A percentile compares a stretch with the other conserved stretches of the same genome.
Conservation (phyloP, 2,888 invertebrate genomes). For the Clitarchus hookeri region DNA sequence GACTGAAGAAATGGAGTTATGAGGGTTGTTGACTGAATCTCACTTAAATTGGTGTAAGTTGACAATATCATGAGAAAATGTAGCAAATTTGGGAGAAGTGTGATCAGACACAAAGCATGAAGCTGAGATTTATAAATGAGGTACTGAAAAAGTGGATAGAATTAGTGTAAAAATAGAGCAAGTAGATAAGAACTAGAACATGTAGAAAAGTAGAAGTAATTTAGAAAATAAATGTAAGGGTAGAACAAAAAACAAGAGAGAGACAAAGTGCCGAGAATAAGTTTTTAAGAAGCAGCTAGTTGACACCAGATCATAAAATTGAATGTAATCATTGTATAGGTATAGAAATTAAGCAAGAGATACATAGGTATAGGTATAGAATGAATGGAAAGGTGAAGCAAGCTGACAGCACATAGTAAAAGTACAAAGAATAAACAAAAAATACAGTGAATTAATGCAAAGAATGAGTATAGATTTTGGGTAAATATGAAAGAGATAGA, state of each 20-base stretch:
- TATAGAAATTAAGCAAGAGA: too few relatives aligned
- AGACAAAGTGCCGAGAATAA: background rate
- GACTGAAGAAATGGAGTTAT: background rate
- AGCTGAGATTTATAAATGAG: too few relatives aligned
- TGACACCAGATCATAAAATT: too few relatives aligned
- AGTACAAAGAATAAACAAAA: background rate
- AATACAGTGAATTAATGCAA: background rate
- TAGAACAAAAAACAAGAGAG: background rate
- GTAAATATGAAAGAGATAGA: conserved; percentile 19
- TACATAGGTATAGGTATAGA: too few relatives aligned
- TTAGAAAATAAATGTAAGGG: background rate
- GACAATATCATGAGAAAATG: background rate
- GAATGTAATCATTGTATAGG: too few relatives aligned
- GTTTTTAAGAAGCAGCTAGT: too few relatives aligned
- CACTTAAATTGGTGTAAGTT: background rate
- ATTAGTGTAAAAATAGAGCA: background rate
- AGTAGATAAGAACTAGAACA: background rate
- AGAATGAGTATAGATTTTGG: background rate
- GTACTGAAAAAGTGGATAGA: background rate
- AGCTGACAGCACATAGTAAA: background rate
- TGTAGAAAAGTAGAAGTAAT: background rate
- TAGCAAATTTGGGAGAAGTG: background rate
- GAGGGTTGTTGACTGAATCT: background rate
- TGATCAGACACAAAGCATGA: background rate
- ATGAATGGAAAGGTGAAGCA: conserved; percentile 5